Percentiles rank a stretch among this genome's conserved stretches.
Evolutionary conservation across 2,888 invertebrate genomes (phyloP).

Genomic region (Melanargia galathea): DNA sequence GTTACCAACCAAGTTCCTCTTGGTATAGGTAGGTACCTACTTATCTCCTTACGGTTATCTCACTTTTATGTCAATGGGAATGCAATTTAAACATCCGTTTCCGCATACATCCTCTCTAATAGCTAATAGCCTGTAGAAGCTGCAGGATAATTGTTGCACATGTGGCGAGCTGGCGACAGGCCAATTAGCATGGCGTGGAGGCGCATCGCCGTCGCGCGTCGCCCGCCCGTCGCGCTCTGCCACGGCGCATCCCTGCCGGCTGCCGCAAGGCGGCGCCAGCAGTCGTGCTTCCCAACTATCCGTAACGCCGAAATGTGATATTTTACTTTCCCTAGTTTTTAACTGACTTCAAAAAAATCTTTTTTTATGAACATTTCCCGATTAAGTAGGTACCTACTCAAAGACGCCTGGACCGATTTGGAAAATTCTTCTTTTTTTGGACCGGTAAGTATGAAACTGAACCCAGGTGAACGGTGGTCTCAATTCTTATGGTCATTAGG

Average conservation of each 20-base stretch:
- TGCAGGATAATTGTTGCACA: slow-evolving; percentile 78
- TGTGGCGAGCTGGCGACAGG: slow-evolving; percentile 78
- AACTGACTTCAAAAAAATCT: slow-evolving; percentile 3
- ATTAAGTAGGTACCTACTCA: no score
- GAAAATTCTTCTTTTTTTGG: no score
- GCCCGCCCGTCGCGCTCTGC: slow-evolving; percentile 57
- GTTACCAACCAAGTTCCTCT: slow-evolving; percentile 11
- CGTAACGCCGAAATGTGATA: slow-evolving; percentile 57
- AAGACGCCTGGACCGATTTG: no score
- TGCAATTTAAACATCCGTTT: slow-evolving; percentile 82
- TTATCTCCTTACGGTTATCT: slow-evolving; percentile 49
- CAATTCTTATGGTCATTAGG: no score
- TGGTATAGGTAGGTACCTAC: neutral
- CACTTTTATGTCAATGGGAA: slow-evolving; percentile 74
- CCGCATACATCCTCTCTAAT: slow-evolving; percentile 77
- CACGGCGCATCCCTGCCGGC: slow-evolving; percentile 43
- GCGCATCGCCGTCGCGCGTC: slow-evolving; percentile 52
- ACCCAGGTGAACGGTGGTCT: no score
- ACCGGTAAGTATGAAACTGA: no score
- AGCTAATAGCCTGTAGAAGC: slow-evolving; percentile 57
- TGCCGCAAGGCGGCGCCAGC: slow-evolving; percentile 43
- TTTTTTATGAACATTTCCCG: no score
- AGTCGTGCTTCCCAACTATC: slow-evolving; percentile 50
- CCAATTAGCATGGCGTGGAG: slow-evolving; percentile 74
- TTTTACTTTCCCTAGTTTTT: slow-evolving; percentile 21